Evolutionary conservation across 2,113 vertebrate genomes (phyloP).

Genomic region (Hucho hucho): DNA sequence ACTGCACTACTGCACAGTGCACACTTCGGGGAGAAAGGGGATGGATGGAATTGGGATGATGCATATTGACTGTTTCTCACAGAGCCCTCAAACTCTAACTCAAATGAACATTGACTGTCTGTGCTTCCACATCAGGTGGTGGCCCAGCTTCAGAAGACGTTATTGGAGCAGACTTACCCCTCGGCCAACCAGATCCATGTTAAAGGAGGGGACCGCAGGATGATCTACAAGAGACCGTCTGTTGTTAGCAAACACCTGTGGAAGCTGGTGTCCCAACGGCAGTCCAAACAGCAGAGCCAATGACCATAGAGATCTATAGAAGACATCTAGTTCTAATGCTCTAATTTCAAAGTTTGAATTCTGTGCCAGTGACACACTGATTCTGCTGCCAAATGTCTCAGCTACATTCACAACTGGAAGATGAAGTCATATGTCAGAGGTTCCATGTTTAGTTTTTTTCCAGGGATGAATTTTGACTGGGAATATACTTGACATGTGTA

Average conservation of each 20-base stretch:
- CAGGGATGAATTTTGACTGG: neutral
- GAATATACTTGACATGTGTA: neutral
- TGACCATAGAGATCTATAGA: constrained; percentile 45
- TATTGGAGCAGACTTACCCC: constrained; percentile 73
- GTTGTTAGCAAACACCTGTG: constrained; percentile 74
- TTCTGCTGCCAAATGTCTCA: constrained; percentile 36
- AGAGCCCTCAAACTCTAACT: neutral
- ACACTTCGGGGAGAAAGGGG: too few species aligned
- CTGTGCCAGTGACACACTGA: neutral
- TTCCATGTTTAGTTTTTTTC: constrained; percentile 2
- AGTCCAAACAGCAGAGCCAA: constrained; percentile 66
- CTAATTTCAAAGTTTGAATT: neutral
- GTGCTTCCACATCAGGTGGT: constrained; percentile 68
- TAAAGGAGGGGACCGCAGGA: constrained; percentile 72
- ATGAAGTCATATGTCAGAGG: constrained; percentile 6
- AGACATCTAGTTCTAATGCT: neutral
- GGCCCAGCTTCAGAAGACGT: constrained; percentile 72
- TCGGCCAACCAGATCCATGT: constrained; percentile 73
- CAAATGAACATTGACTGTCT: neutral
- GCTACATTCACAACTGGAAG: constrained; percentile 16
- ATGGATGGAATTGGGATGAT: neutral
- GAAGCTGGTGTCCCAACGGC: constrained; percentile 71
- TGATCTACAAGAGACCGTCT: constrained; percentile 78
- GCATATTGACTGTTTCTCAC: constrained; percentile 26
- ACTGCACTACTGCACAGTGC: too few species aligned